These are phyloP conservation scores for Mus spicilegus DNA, from an alignment of 2,113 vertebrate genomes.

Conservation along the genomic window DNA sequence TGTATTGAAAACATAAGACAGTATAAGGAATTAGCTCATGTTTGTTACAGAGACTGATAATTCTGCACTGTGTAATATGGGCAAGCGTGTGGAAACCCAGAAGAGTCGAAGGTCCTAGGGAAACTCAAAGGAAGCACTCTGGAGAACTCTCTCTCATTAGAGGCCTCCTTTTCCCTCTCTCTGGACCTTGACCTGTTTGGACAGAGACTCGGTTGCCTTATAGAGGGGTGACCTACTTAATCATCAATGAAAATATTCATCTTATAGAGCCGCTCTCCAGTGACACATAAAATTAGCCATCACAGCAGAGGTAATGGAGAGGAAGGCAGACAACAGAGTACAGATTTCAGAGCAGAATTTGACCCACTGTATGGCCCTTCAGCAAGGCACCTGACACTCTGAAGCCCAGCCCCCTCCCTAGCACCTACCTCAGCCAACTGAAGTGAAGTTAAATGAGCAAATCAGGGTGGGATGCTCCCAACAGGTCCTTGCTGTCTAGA, in stretches of 20 bases:
- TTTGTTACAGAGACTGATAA: neutral
- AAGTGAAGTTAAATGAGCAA: neutral
- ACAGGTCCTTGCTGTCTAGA: neutral
- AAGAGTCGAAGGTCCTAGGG: neutral
- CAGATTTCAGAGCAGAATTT: neutral
- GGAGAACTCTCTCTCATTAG: neutral
- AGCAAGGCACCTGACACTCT: neutral
- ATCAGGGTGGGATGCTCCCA: neutral
- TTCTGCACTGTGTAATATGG: neutral
- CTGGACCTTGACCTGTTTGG: neutral
- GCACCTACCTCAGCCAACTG: neutral
- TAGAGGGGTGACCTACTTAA: neutral
- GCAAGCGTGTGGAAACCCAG: neutral
- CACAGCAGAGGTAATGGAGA: neutral
- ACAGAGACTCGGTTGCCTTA: neutral
- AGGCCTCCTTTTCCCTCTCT: neutral
- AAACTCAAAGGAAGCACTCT: neutral
- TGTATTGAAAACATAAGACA: neutral
- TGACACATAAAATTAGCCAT: slow-evolving; percentile 2
- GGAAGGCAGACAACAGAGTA: neutral
- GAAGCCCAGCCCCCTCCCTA: neutral
- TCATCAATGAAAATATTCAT: neutral
- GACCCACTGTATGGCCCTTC: neutral
- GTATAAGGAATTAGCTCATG: neutral
- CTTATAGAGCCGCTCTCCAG: neutral